phyloP scores from a whole-genome alignment of 2,113 vertebrate genomes.

The Sinocyclocheilus anshuiensis region DNA sequence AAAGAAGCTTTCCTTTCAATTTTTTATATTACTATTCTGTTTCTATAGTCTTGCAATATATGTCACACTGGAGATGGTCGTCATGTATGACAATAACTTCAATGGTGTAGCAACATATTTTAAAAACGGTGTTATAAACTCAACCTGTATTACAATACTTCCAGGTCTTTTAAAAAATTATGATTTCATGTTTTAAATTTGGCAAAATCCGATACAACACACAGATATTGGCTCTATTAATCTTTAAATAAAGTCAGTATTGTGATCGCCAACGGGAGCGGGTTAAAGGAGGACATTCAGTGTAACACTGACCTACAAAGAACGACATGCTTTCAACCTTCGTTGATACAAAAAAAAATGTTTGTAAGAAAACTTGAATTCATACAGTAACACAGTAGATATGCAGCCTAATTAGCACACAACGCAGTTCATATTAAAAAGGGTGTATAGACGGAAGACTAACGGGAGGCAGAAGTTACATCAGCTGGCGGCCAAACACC shows the following conservation, averaged over 20 bases:
- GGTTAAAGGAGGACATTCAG: not conserved
- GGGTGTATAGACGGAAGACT: not conserved
- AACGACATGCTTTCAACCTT: not conserved
- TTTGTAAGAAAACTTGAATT: not conserved
- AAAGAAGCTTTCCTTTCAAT: not conserved
- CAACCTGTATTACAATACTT: not conserved
- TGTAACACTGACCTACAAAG: constrained; percentile 49
- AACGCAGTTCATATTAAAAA: not conserved
- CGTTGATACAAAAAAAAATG: not conserved
- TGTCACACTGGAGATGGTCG: not conserved
- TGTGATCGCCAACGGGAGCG: not conserved
- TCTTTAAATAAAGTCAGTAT: not conserved
- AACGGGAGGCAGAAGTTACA: constrained; percentile 63
- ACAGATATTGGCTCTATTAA: not conserved
- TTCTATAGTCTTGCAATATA: not conserved
- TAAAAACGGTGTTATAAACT: not conserved
- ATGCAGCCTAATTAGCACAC: not conserved
- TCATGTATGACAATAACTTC: not conserved
- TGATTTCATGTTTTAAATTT: not conserved
- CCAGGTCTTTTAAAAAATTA: not conserved
- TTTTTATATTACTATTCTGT: not conserved
- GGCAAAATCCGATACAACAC: not conserved
- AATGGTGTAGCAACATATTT: not conserved
- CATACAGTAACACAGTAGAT: not conserved
- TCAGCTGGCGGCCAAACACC: constrained; percentile 57